These are phyloP conservation scores for Syngnathus acus DNA, from an alignment of 2,797 vertebrate genomes.

Conservation along the genomic window DNA sequence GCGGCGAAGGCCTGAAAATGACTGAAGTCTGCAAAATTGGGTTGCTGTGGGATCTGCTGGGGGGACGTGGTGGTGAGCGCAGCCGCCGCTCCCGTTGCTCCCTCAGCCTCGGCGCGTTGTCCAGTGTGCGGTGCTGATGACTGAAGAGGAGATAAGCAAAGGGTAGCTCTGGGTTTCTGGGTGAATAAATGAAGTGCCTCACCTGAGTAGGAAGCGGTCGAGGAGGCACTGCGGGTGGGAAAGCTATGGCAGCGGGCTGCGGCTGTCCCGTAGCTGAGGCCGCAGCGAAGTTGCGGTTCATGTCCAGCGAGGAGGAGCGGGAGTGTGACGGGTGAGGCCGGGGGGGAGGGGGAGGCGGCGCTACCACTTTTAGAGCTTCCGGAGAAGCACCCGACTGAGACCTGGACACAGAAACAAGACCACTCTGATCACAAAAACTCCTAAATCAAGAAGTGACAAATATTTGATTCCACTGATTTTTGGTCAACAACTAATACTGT, in stretches of 20 bases:
- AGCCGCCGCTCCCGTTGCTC: slow-evolving; percentile 50
- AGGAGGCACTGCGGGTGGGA: slow-evolving; percentile 94
- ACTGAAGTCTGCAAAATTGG: slow-evolving; percentile 98
- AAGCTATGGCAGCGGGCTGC: slow-evolving; percentile 79
- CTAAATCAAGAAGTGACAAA: neutral
- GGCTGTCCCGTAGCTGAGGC: slow-evolving; percentile 75
- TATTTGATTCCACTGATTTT: neutral
- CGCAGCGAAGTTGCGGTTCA: slow-evolving; percentile 88
- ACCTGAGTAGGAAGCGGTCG: slow-evolving; percentile 94
- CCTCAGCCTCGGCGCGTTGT: slow-evolving; percentile 81
- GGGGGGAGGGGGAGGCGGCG: slow-evolving; percentile 91
- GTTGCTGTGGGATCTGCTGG: slow-evolving; percentile 95
- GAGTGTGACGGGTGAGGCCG: slow-evolving; percentile 91
- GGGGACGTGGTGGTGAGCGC: slow-evolving; percentile 81
- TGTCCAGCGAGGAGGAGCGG: slow-evolving; percentile 92
- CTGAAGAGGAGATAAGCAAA: slow-evolving; percentile 24
- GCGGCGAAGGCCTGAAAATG: slow-evolving; percentile 92
- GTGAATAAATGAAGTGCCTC: slow-evolving; percentile 6
- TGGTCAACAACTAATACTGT: no score
- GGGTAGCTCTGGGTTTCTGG: neutral
- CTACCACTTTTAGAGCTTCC: slow-evolving; percentile 78
- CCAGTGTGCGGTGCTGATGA: slow-evolving; percentile 77
- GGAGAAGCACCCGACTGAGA: slow-evolving; percentile 95
- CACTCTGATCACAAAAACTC: no score
- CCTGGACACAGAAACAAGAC: slow-evolving; percentile 51